Base-by-base conservation (phyloP, 2,888 invertebrate genomes). In the Dasypolia templi region DNA sequence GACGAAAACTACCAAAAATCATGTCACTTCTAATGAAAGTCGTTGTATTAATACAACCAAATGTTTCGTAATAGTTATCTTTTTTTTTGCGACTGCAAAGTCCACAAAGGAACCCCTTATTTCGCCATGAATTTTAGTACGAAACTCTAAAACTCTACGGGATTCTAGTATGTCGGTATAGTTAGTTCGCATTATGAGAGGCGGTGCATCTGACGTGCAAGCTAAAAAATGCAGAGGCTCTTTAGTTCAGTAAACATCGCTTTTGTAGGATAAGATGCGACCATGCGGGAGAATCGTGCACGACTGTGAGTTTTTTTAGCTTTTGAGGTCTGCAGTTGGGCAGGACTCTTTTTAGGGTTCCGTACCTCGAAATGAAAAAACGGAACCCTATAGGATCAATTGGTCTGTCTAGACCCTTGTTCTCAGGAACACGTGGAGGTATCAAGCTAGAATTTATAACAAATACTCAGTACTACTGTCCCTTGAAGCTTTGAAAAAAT, bases 201-300 rank as follows among this genome's bases (percentile, higher is more conserved):
- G 81, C 81, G 72, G 68, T 86, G 86, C 87, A 84, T 82, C 86
- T 87, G 89, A 80, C 84, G 66, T 77, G 79, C 74, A 75, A 44
- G 90, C 90, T 95, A 94, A 94, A 95, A 95, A 94, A 95, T 95
- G 93, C 94, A 95, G 90, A 93, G 91, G 90, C 95, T 94, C 93
- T 95, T 95, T 95, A 94, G 93, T 91, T 89, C 91, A 89, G 93
- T 92, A 95, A 94, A 95, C 94, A 94, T 87, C 84, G 88, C 94
- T 93, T 94, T 94, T 94, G 93, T 94, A 88, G 73, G 88, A 81
- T 84, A 87, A 88, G 89, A 90, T 89, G 89, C 88, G 89, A 81
- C 87, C 84, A 79, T 82, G 84, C 80, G 82, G 84, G 81, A 68
- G 81, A 68, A 53, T 79, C 63, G 59, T 59, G 67, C 81, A 58